These are phyloP conservation scores for Odontocolon sp. DNA, from an alignment of 2,888 invertebrate genomes.

Conservation along the genomic window DNA sequence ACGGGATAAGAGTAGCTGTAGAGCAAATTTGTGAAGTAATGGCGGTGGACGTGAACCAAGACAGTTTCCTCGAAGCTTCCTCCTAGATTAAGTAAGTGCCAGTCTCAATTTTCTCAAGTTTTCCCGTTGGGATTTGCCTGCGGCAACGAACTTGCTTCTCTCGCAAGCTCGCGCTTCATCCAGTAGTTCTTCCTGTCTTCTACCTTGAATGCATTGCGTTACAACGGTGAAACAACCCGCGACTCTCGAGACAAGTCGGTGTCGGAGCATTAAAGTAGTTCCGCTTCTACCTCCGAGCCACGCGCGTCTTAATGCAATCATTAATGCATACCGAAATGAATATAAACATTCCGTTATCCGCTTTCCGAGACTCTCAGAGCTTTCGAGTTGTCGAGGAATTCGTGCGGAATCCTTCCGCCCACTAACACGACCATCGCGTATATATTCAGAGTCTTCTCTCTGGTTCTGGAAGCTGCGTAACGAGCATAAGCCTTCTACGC, in stretches of 20 bases:
- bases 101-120: slow-evolving; percentile 55
- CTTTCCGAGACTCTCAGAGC: slow-evolving; percentile 55
- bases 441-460: slow-evolving; percentile 15
- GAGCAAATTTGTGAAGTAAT: slow-evolving; percentile 43
- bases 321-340: slow-evolving; percentile 74
- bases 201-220: neutral
- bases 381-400: slow-evolving; percentile 19
- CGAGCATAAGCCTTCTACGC: slow-evolving; percentile 13
- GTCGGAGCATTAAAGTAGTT: neutral
- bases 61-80: slow-evolving; percentile 42
- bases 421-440: too few relatives aligned
- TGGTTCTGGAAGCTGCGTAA: slow-evolving; percentile 35
- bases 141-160: slow-evolving; percentile 28
- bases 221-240: neutral
- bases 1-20: slow-evolving; percentile 17
- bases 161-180: slow-evolving; percentile 7
- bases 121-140: slow-evolving; percentile 41
- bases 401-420: neutral
- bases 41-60: slow-evolving; percentile 37
- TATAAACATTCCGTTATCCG: slow-evolving; percentile 75
- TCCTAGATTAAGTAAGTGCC: slow-evolving; percentile 48
- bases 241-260: neutral
- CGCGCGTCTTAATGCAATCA: slow-evolving; percentile 70
- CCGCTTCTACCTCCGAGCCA: neutral
- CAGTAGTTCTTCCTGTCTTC: slow-evolving; percentile 1